Conservation (phyloP, 2,888 invertebrate genomes). For the Pharmacophagus antenor region DNA sequence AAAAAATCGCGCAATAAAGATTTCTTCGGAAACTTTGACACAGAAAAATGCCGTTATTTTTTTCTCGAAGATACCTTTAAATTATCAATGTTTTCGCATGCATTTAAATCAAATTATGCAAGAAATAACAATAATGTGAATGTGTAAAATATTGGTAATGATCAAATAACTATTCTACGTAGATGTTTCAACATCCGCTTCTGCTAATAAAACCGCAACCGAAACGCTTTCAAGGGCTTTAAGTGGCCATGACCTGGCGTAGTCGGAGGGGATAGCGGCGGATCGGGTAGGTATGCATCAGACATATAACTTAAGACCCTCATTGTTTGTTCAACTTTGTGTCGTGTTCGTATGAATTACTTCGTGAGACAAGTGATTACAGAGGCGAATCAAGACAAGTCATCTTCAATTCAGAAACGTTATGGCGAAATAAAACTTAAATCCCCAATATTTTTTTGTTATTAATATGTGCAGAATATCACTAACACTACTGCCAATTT, state of each 20-base stretch:
- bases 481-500: not conserved
- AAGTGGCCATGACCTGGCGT: slow-evolving; percentile 77
- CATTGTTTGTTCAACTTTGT: slow-evolving; percentile 48
- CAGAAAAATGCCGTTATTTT: too few relatives aligned
- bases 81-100: too few relatives aligned
- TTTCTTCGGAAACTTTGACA: too few relatives aligned
- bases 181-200: slow-evolving; percentile 45
- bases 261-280: slow-evolving; percentile 46
- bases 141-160: not conserved
- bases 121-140: too few relatives aligned
- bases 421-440: slow-evolving; percentile 15
- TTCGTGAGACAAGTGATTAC: slow-evolving; percentile 33
- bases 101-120: too few relatives aligned
- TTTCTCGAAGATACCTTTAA: too few relatives aligned
- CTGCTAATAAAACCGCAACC: slow-evolving; percentile 59
- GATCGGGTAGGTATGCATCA: slow-evolving; percentile 55
- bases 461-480: not conserved
- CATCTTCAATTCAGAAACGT: slow-evolving; percentile 23
- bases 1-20: too few relatives aligned
- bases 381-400: slow-evolving; percentile 19
- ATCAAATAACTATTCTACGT: not conserved
- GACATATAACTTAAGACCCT: slow-evolving; percentile 38
- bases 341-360: slow-evolving; percentile 38
- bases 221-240: slow-evolving; percentile 77
- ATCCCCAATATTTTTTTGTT: not conserved